phyloP scores from a whole-genome alignment of 2,888 invertebrate species.

The Tupiocoris notatus region DNA sequence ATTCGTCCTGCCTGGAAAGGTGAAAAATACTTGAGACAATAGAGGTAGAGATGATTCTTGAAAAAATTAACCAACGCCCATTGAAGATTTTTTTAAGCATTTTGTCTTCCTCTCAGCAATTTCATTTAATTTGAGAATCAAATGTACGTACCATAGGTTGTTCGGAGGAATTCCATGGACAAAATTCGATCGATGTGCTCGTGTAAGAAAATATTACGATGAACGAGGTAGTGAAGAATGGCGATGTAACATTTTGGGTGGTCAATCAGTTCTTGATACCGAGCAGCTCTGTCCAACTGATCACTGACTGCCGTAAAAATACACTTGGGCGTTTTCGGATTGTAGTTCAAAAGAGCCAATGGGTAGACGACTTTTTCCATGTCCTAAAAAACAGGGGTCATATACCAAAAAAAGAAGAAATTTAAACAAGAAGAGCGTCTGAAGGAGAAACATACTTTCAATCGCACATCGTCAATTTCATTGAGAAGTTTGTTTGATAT shows the following conservation, averaged over 20 bases:
- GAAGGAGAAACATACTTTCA: too few relatives aligned
- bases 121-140: too few relatives aligned
- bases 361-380: conserved; percentile 45
- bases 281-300: conserved; percentile 32
- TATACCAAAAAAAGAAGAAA: background rate
- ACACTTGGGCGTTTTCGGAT: conserved; percentile 34
- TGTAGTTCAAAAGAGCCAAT: conserved; percentile 19
- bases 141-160: conserved; percentile 42
- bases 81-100: too few relatives aligned
- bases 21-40: too few relatives aligned
- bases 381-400: conserved; percentile 38
- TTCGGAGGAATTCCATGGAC: conserved; percentile 33
- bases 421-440: too few relatives aligned
- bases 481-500: conserved; percentile 40
- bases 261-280: conserved; percentile 29
- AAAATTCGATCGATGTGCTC: conserved; percentile 40
- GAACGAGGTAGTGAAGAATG: conserved; percentile 39
- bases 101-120: too few relatives aligned
- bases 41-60: too few relatives aligned
- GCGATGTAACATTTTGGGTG: conserved; percentile 41
- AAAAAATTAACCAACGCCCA: too few relatives aligned
- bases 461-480: conserved; percentile 31
- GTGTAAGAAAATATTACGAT: conserved; percentile 27
- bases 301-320: conserved; percentile 26
- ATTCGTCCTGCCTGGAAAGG: conserved; percentile 37